A percentile compares a stretch with the other conserved stretches of the same genome.
Evolutionary conservation across 2,888 invertebrate species (phyloP).

Genomic region (Barypeithes pellucidus): DNA sequence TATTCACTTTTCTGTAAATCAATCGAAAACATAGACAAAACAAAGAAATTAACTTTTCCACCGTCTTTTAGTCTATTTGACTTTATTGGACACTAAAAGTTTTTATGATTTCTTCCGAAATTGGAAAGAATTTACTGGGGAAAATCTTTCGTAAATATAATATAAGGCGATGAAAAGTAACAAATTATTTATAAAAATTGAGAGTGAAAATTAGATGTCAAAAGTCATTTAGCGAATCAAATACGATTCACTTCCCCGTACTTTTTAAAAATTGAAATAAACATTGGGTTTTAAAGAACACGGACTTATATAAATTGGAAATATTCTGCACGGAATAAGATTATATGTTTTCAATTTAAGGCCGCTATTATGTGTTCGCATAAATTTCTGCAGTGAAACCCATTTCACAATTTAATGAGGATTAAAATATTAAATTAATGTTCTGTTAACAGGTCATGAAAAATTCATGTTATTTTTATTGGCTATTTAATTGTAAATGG

Average conservation of each 20-base stretch:
- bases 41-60: constrained; percentile 29
- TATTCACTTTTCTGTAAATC: constrained; percentile 61
- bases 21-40: constrained; percentile 54
- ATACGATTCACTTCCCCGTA: background rate
- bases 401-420: constrained; percentile 30
- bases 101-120: constrained; percentile 14
- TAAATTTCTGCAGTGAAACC: constrained; percentile 32
- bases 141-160: background rate
- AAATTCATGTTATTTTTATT: constrained; percentile 41
- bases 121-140: constrained; percentile 1
- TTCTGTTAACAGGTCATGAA: constrained; percentile 36
- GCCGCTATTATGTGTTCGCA: constrained; percentile 27
- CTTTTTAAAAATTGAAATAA: constrained; percentile 13
- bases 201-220: background rate
- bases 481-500: constrained; percentile 38
- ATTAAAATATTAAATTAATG: constrained; percentile 43
- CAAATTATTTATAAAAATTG: background rate
- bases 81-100: constrained; percentile 29
- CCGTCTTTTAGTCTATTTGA: constrained; percentile 25
- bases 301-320: constrained; percentile 35
- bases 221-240: background rate
- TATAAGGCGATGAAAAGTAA: background rate
- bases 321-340: constrained; percentile 34
- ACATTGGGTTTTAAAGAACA: background rate
- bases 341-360: constrained; percentile 39